A percentile compares a stretch with the other conserved stretches of the same genome.
phyloP scores from a whole-genome alignment of 2,797 vertebrate species.

The Sylvilagus floridanus region DNA sequence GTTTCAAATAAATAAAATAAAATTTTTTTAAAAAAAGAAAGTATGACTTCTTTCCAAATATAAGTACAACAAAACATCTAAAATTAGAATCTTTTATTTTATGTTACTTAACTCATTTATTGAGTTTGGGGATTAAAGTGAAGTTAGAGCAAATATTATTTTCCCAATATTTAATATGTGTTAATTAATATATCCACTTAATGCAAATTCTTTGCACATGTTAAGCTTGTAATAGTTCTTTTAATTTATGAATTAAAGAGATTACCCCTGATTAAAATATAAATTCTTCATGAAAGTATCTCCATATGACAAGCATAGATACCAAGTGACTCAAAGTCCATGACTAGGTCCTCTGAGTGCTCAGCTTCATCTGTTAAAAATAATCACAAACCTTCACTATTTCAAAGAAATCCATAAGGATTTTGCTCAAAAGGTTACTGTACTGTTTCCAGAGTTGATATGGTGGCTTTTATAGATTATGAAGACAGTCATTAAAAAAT shows the following conservation, averaged over 20 bases:
- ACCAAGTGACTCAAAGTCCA: neutral
- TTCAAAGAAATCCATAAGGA: slow-evolving; percentile 83
- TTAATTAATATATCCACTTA: neutral
- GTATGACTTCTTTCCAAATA: neutral
- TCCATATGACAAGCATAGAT: neutral
- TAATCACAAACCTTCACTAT: slow-evolving; percentile 84
- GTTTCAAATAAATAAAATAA: too few species aligned
- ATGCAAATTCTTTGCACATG: neutral
- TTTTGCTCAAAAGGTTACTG: slow-evolving; percentile 82
- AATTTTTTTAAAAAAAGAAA: neutral
- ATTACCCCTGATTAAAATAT: slow-evolving; percentile 2
- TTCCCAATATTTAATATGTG: slow-evolving; percentile 5
- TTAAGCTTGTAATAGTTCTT: neutral
- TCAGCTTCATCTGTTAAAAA: slow-evolving; percentile 82
- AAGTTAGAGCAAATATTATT: neutral
- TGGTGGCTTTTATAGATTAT: slow-evolving; percentile 80
- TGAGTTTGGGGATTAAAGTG: neutral
- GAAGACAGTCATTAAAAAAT: slow-evolving; percentile 73
- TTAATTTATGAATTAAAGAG: slow-evolving; percentile 21
- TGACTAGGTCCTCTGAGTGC: neutral
- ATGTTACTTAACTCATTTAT: neutral
- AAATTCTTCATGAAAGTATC: neutral
- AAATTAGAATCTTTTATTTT: slow-evolving; percentile 26
- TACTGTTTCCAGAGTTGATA: slow-evolving; percentile 76
- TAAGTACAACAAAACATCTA: neutral